These are phyloP conservation scores for Cheilosia pagana DNA, from an alignment of 2,888 invertebrate genomes.

Conservation along the genomic window DNA sequence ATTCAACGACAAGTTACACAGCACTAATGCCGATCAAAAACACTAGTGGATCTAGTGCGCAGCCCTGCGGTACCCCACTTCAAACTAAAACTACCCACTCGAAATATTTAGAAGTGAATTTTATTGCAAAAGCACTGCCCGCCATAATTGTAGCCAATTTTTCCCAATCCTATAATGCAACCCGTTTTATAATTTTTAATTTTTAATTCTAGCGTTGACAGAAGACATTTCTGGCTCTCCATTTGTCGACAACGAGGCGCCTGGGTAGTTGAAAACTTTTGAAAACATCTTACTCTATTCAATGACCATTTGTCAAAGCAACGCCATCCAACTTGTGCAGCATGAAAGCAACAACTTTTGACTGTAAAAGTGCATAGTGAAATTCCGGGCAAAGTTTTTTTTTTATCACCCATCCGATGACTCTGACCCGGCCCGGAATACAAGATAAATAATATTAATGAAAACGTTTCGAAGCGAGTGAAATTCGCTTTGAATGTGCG, in stretches of 20 bases:
- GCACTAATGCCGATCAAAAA: too few relatives aligned
- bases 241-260: background rate
- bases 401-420: conserved; percentile 8
- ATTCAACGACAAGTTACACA: too few relatives aligned
- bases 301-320: background rate
- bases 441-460: conserved; percentile 41
- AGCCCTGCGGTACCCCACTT: too few relatives aligned
- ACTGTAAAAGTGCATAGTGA: conserved; percentile 21
- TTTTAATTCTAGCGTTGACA: background rate
- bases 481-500: conserved; percentile 18
- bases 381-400: conserved; percentile 43
- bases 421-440: conserved; percentile 13
- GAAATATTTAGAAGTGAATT: too few relatives aligned
- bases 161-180: too few relatives aligned
- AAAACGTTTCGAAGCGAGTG: conserved; percentile 10
- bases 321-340: background rate
- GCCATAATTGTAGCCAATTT: too few relatives aligned
- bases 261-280: background rate
- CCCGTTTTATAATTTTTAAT: too few relatives aligned
- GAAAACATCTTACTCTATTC: conserved; percentile 3
- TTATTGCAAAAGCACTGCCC: too few relatives aligned
- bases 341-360: background rate
- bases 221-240: background rate
- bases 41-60: too few relatives aligned
- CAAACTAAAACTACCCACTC: too few relatives aligned